A percentile compares a stretch with the other conserved stretches of the same genome.
These are phyloP conservation scores for Salminus brasiliensis DNA, from an alignment of 2,113 vertebrate species.

Conservation along the genomic window DNA sequence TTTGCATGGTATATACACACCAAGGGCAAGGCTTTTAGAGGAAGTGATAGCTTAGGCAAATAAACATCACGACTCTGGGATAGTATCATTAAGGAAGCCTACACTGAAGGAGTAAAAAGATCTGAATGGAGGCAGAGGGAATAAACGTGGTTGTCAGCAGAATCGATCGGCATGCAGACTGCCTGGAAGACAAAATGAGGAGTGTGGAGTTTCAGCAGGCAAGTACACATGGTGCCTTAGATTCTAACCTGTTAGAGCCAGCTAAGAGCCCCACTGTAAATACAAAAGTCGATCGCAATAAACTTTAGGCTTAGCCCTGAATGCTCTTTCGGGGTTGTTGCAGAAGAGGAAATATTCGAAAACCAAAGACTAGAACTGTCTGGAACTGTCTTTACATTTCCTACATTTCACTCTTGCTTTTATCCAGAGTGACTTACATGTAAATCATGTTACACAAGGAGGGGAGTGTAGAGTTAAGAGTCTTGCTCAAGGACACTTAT, in stretches of 20 bases:
- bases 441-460: too few relatives aligned
- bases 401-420: too few relatives aligned
- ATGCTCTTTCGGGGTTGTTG: constrained; percentile 65
- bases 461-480: too few relatives aligned
- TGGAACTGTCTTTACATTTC: constrained; percentile 41
- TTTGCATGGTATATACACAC: constrained; percentile 76
- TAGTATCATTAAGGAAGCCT: constrained; percentile 6
- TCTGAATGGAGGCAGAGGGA: constrained; percentile 53
- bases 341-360: constrained; percentile 51
- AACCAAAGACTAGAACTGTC: constrained; percentile 43
- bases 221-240: constrained; percentile 78
- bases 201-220: constrained; percentile 79
- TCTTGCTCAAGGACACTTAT: too few relatives aligned
- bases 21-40: constrained; percentile 64
- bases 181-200: constrained; percentile 80
- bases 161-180: constrained; percentile 75
- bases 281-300: constrained; percentile 72
- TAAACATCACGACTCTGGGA: constrained; percentile 35
- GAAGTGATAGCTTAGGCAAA: constrained; percentile 63
- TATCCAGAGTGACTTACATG: too few relatives aligned
- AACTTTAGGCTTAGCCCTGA: constrained; percentile 68
- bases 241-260: constrained; percentile 71
- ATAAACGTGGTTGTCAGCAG: constrained; percentile 81
- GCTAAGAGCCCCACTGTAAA: constrained; percentile 59
- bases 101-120: not conserved